Percentiles rank a stretch among this genome's conserved stretches.
These are phyloP conservation scores for Nymphalis io DNA, from an alignment of 1,140 invertebrate species.

Conservation along the genomic window DNA sequence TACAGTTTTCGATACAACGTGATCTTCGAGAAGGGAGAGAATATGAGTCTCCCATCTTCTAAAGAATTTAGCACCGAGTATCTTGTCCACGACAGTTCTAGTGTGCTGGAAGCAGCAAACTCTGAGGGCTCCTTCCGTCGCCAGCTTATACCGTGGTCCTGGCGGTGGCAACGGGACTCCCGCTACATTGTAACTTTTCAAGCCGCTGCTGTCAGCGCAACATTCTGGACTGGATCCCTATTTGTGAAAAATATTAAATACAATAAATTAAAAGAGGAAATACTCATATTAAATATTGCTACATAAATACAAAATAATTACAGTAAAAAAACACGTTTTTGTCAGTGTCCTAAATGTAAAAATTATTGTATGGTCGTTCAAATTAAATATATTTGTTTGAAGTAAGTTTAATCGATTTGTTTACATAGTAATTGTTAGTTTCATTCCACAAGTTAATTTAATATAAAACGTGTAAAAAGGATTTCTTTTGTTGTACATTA, in stretches of 20 bases:
- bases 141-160: slow-evolving; percentile 87
- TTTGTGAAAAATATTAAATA: neutral
- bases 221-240: slow-evolving; percentile 75
- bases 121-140: slow-evolving; percentile 88
- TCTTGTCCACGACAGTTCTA: slow-evolving; percentile 90
- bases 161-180: slow-evolving; percentile 78
- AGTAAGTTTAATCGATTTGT: too few species aligned
- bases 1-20: slow-evolving; percentile 89
- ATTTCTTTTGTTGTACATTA: too few species aligned
- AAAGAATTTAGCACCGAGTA: slow-evolving; percentile 90
- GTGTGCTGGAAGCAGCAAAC: slow-evolving; percentile 91
- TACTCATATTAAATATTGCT: too few species aligned
- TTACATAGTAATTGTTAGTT: too few species aligned
- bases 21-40: slow-evolving; percentile 85
- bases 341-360: too few species aligned
- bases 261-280: neutral
- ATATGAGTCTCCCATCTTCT: slow-evolving; percentile 91
- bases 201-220: slow-evolving; percentile 65
- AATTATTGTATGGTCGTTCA: too few species aligned
- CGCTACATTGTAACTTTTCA: slow-evolving; percentile 49
- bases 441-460: too few species aligned
- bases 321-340: too few species aligned
- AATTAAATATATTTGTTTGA: too few species aligned
- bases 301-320: too few species aligned
- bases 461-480: too few species aligned